Evolutionary conservation across 2,888 invertebrate species (phyloP), one percentile per base, ranked within the genome.

Genomic region (Boloria euphrosyne): DNA sequence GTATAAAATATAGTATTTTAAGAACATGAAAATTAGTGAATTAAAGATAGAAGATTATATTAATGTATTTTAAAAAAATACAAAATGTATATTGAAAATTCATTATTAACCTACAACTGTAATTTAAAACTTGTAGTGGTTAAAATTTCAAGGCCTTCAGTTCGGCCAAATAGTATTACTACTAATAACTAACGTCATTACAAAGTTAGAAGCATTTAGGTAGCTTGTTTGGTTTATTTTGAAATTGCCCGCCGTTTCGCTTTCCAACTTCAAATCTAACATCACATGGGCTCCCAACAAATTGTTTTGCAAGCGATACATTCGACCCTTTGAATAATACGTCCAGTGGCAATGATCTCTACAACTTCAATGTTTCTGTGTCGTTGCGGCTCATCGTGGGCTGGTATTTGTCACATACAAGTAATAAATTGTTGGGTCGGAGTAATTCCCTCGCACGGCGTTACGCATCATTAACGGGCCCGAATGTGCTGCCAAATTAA

Each of bases 401-500:
- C 71, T 80, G 84, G 87, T 62, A 69, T 74, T 74, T 81, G 84
- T 82, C 85, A 85, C 89, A 86, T 80, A 85, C 85, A 81, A 83
- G 85, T 86, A 80, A 84, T 84, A 83, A 81, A 83, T 82, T 77
- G 79, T 74, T 72, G 79, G 78, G 74, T 72, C 74, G 76, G 75
- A 77, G 76, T 75, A 78, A 78, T 78, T 76, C 76, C 70, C 78
- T 73, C 73, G 78, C 75, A 76, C 79, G 82, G 78, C 71, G 75
- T 73, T 72, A 82, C 87, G 87, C 86, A 80, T 89, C 90, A 90
- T 90, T 89, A 89, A 85, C 80, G 80, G 76, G 80, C 78, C 77
- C 82, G 87, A 87, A 88, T 87, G 86, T 86, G 85, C 80, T 82
- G 82, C 86, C 88, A 89, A 90, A 89, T 90, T 89, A 89, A 89